A percentile compares a stretch with the other conserved stretches of the same genome.
Evolutionary conservation across 2,113 vertebrate genomes (phyloP).

Genomic region (Meriones unguiculatus): DNA sequence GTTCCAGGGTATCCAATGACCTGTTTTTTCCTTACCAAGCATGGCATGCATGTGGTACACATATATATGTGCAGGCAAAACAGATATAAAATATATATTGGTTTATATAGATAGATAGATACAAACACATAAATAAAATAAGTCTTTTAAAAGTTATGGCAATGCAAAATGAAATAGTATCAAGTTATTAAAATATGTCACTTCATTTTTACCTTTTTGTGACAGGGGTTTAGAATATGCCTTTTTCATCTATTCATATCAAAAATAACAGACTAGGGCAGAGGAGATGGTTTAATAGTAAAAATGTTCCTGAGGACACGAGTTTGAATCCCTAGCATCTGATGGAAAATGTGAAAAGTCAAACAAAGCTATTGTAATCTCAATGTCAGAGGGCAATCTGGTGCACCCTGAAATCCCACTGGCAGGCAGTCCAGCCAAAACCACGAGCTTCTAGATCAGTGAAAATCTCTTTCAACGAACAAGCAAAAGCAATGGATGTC

Average conservation of each 20-base stretch:
- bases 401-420: neutral
- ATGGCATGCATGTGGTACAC: neutral
- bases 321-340: neutral
- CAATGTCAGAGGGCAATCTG: too few species aligned
- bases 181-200: neutral
- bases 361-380: too few species aligned
- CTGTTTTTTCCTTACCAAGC: too few species aligned
- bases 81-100: too few species aligned
- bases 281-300: neutral
- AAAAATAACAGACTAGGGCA: neutral
- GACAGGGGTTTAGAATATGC: neutral
- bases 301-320: neutral
- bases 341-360: neutral
- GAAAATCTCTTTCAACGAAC: neutral
- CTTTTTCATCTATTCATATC: neutral
- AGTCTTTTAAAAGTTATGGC: neutral
- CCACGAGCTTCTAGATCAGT: neutral
- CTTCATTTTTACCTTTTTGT: constrained; percentile 47
- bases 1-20: neutral
- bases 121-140: neutral
- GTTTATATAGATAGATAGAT: neutral
- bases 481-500: neutral
- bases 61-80: neutral
- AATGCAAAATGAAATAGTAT: neutral
- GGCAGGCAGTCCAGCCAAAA: neutral